Evolutionary conservation across 2,113 vertebrate species (phyloP).

Genomic region (Heterocephalus glaber): DNA sequence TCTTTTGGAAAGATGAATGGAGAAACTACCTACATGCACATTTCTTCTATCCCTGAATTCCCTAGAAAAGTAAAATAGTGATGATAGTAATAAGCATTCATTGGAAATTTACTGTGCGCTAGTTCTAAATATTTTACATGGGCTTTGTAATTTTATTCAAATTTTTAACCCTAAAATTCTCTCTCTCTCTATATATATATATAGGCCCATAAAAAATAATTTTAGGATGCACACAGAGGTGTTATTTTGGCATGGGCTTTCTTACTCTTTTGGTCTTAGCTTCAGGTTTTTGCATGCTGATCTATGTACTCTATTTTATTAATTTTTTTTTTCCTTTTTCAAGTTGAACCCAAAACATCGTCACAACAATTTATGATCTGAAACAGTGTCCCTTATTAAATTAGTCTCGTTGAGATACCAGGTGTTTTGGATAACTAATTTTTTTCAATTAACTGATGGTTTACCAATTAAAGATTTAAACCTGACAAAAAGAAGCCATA

Average conservation of each 20-base stretch:
- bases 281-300: background rate
- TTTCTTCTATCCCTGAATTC: background rate
- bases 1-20: background rate
- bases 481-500: background rate
- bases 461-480: slow-evolving; percentile 10
- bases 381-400: background rate
- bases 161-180: background rate
- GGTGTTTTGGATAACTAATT: background rate
- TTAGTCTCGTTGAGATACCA: background rate
- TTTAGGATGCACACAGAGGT: background rate
- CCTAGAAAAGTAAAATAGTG: background rate
- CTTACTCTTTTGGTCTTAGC: background rate
- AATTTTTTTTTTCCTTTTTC: background rate
- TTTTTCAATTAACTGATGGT: background rate
- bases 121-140: background rate
- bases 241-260: background rate
- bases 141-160: background rate
- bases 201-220: background rate
- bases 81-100: background rate
- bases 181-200: too few relatives aligned
- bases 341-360: background rate
- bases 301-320: background rate
- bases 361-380: background rate
- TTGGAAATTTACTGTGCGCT: background rate
- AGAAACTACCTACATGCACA: background rate